Percentiles rank a stretch among this genome's conserved stretches.
Conservation (phyloP, 2,113 vertebrate genomes). For the Eonycteris spelaea region DNA sequence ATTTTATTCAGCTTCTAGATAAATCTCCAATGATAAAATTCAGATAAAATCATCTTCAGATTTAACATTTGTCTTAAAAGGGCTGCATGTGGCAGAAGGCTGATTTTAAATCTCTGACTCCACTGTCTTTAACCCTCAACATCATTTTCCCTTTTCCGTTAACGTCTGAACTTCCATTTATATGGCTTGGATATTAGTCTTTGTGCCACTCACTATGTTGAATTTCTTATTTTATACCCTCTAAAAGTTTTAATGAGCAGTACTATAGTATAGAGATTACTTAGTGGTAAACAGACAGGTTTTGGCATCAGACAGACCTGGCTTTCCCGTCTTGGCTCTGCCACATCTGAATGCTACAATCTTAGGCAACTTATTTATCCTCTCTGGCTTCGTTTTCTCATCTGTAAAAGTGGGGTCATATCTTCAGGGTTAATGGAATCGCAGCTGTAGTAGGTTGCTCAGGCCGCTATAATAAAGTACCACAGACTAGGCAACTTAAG, state of each 20-base stretch:
- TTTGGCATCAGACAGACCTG: neutral
- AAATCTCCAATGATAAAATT: neutral
- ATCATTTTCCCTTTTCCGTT: neutral
- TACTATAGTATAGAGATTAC: neutral
- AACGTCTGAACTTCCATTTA: neutral
- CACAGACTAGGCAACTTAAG: neutral
- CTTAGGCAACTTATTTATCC: neutral
- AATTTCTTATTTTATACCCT: neutral
- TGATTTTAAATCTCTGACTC: neutral
- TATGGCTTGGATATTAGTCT: neutral
- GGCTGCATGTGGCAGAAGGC: neutral
- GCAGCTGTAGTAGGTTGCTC: neutral
- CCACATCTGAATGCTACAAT: neutral
- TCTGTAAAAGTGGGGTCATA: neutral
- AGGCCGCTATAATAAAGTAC: neutral
- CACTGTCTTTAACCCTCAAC: neutral
- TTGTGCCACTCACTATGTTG: neutral
- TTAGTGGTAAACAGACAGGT: neutral
- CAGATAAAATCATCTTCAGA: neutral
- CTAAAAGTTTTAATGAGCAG: neutral
- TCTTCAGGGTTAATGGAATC: neutral
- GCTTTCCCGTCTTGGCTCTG: neutral
- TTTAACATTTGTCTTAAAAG: neutral
- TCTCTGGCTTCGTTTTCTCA: neutral
- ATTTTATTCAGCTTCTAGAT: neutral